These are phyloP conservation scores for Leptinotarsa texana DNA, from an alignment of 1,140 invertebrate genomes.

Conservation along the genomic window DNA sequence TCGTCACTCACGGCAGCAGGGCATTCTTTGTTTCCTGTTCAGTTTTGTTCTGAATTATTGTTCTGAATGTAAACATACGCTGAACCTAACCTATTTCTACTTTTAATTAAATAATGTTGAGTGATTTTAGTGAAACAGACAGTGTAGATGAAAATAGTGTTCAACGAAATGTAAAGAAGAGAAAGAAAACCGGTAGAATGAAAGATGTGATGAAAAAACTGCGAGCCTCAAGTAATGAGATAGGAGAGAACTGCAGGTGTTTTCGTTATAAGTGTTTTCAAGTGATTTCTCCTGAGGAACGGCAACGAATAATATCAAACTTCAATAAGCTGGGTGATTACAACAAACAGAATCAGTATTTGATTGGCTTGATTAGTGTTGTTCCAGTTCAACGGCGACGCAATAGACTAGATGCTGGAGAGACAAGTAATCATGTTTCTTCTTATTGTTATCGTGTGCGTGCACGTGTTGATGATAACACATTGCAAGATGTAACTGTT, in stretches of 20 bases:
- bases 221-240: constrained; percentile 2
- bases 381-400: not conserved
- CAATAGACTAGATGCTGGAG: not conserved
- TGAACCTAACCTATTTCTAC: not conserved
- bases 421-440: not conserved
- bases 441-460: not conserved
- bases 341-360: not conserved
- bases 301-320: not conserved
- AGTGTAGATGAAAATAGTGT: not conserved
- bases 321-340: not conserved
- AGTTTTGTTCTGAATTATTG: no score
- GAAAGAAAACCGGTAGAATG: not conserved
- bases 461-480: no score
- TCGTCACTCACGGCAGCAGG: no score
- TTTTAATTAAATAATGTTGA: not conserved
- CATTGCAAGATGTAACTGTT: not conserved
- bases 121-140: constrained; percentile 5
- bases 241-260: not conserved
- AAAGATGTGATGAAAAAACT: not conserved
- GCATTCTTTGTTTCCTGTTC: no score
- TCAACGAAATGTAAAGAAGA: no score
- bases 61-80: not conserved
- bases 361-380: no score
- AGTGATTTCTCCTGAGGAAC: not conserved
- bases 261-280: constrained; percentile 1